Base-by-base conservation (phyloP, 2,888 invertebrate genomes). In the Callinectes sapidus region DNA sequence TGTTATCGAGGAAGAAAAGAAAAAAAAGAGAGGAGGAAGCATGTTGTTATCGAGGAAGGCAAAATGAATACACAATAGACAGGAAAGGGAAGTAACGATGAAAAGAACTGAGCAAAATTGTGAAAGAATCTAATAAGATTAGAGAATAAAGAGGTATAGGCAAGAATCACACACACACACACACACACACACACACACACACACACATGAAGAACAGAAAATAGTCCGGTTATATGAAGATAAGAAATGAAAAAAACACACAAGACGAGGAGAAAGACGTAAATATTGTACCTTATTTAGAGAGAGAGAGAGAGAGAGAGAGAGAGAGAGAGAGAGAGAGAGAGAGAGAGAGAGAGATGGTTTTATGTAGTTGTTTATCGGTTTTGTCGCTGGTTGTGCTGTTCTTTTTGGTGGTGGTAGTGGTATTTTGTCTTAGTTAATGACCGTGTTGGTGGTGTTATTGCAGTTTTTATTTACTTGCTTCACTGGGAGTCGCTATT, bases 111-210 rank as follows among this genome's bases (percentile, higher is more conserved):
- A 61, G 23, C 23, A 61, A 23, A 23, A 61, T 18, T n/a, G 66
- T 54, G 61, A 61, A 39, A 18, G 32, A 61, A 55, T 48, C n/a
- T 14, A 23, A 23, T 8, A n/a, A 18, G 35, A 35, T 14, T 28
- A 32, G 2, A 42, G 71, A 89, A 66, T 32, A 48, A 23, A 2
- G 35, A 32, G 71, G 28, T 48, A 35, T n/a, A 55, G 28, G 61
- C 8, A 39, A 35, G 32, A 55, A 28, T 23, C 71, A 71, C 71
- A 71, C 71, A 71, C 71, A 71, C 71, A 71, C 71, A 71, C 61
- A 61, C 61, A 61, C 61, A 61, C 61, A 61, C 61, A 61, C 71
- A 71, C 71, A 71, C 71, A 71, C 71, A 71, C 71, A 71, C 71
- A 71, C 61, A 61, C 61, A 61, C 61, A 61, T 18, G 23, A 16